A percentile compares a stretch with the other conserved stretches of the same genome.
Evolutionary conservation across 2,113 vertebrate species (phyloP).

Genomic region (Pycnonotus jocosus): DNA sequence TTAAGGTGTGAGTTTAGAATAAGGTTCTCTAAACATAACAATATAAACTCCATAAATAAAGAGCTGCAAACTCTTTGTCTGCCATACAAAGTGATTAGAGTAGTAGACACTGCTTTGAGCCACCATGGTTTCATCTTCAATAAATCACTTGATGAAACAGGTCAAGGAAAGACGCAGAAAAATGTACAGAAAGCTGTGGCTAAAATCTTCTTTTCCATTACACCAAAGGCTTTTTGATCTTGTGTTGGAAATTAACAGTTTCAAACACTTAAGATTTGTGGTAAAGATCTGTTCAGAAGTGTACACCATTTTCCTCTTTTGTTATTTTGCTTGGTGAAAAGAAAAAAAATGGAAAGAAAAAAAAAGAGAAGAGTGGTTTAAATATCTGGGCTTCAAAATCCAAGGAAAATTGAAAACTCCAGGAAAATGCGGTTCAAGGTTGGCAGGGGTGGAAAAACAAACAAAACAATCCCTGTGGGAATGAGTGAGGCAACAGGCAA

Average conservation of each 20-base stretch:
- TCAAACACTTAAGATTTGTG: background rate
- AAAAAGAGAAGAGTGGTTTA: background rate
- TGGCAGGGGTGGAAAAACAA: background rate
- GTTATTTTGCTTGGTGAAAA: background rate
- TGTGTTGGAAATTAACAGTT: background rate
- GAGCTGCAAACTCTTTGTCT: background rate
- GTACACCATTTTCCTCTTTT: fast-evolving
- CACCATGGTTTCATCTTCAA: background rate
- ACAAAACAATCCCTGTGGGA: background rate
- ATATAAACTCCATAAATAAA: background rate
- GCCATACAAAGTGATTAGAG: background rate
- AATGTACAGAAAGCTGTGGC: background rate
- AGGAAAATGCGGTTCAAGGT: background rate
- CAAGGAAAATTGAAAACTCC: background rate
- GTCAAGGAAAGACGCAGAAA: background rate
- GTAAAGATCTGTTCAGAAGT: background rate
- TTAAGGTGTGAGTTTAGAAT: background rate
- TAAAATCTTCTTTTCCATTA: background rate
- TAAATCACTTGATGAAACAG: background rate
- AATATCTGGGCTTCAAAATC: background rate
- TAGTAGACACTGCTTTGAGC: background rate
- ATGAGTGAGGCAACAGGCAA: background rate
- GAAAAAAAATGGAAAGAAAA: fast-evolving
- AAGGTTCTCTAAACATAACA: background rate
- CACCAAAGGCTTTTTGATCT: background rate